phyloP scores from a whole-genome alignment of 1,140 invertebrate species.

The Pinna nobilis region DNA sequence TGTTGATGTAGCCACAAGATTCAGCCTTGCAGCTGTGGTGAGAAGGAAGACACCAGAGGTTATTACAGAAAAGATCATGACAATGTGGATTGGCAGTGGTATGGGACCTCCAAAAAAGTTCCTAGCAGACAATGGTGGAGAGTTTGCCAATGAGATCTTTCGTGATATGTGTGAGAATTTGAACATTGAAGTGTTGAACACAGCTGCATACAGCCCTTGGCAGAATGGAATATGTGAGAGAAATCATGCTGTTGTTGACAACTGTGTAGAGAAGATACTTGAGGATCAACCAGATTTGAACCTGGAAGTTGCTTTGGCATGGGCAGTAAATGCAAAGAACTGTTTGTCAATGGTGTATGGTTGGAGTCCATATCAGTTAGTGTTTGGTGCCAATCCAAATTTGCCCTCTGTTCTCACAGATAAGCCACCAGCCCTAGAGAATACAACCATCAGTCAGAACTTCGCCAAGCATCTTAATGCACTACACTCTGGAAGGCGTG shows the following conservation, averaged over 20 bases:
- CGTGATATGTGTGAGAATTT: slow-evolving; percentile 41
- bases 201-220: slow-evolving; percentile 45
- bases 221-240: slow-evolving; percentile 44
- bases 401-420: slow-evolving; percentile 32
- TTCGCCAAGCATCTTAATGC: slow-evolving; percentile 29
- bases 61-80: slow-evolving; percentile 34
- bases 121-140: slow-evolving; percentile 20
- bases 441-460: slow-evolving; percentile 10
- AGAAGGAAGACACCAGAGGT: slow-evolving; percentile 21
- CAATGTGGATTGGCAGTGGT: slow-evolving; percentile 29
- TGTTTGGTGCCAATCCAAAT: slow-evolving; percentile 42
- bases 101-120: slow-evolving; percentile 22
- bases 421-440: slow-evolving; percentile 33
- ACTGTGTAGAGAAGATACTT: slow-evolving; percentile 35
- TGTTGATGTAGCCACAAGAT: slow-evolving; percentile 39
- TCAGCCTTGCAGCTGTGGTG: slow-evolving; percentile 35
- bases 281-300: slow-evolving; percentile 33
- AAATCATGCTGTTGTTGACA: slow-evolving; percentile 39
- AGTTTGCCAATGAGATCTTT: slow-evolving; percentile 40
- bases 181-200: slow-evolving; percentile 45
- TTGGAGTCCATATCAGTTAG: slow-evolving; percentile 39
- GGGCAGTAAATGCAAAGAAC: slow-evolving; percentile 44
- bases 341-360: slow-evolving; percentile 42
- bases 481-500: slow-evolving; percentile 28
- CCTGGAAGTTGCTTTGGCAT: neutral